These are phyloP conservation scores for Poeciliopsis gracilis DNA, from an alignment of 2,797 vertebrate species.

Conservation along the genomic window DNA sequence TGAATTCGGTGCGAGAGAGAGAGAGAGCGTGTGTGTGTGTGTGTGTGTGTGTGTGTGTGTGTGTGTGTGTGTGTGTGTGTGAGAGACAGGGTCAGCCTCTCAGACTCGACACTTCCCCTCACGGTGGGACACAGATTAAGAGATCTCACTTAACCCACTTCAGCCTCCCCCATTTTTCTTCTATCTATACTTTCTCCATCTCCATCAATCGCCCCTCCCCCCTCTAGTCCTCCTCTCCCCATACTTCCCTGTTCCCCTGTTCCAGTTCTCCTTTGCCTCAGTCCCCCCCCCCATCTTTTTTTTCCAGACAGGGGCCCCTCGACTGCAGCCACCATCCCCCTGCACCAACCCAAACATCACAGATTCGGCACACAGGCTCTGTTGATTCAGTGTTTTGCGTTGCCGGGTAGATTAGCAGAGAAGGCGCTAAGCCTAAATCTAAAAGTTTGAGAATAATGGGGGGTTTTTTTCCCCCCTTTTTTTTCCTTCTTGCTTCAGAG, in stretches of 20 bases:
- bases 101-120: slow-evolving; percentile 65
- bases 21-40: no score
- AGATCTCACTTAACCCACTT: slow-evolving; percentile 77
- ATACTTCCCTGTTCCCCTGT: slow-evolving; percentile 37
- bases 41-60: no score
- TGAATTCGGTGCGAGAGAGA: slow-evolving; percentile 20
- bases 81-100: slow-evolving; percentile 35
- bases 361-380: slow-evolving; percentile 21
- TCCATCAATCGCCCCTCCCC: slow-evolving; percentile 36
- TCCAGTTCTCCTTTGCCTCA: slow-evolving; percentile 14
- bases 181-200: slow-evolving; percentile 63
- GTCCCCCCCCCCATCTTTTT: slow-evolving; percentile 23
- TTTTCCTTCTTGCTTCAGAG: slow-evolving; percentile 10
- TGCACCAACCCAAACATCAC: slow-evolving; percentile 55
- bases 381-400: slow-evolving; percentile 35
- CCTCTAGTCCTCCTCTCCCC: background rate
- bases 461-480: fast-evolving
- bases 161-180: slow-evolving; percentile 49
- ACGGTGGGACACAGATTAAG: slow-evolving; percentile 76
- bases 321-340: slow-evolving; percentile 24
- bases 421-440: background rate
- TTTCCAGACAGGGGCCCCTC: slow-evolving; percentile 69
- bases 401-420: slow-evolving; percentile 46
- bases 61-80: no score
- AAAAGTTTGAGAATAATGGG: background rate